Base-by-base conservation (phyloP, 1,140 invertebrate genomes). In the Drosophila rufa region DNA sequence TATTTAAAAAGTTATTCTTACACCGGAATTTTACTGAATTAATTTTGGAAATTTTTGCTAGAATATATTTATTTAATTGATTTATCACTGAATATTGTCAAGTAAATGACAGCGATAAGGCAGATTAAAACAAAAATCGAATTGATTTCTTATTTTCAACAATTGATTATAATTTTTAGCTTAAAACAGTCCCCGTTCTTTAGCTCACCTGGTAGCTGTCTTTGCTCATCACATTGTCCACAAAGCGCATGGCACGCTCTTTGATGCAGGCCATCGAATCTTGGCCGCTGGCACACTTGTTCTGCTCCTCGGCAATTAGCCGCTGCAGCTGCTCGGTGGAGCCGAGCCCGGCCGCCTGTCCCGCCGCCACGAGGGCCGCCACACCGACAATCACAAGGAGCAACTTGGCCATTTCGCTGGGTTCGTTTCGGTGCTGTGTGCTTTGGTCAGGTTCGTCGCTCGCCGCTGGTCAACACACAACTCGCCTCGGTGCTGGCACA, bases 241-340 rank as follows among this genome's bases (percentile, higher is more conserved):
- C 93, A 51, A 97, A 94, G 57, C 95, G 95, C 92, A 97, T 95
- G 51, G 96, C 95, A 86, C 96, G 96, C 93, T 95, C 96, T 93
- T 97, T 97, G 93, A 97, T 95, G 93, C 96, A 97, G 27, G 96
- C 95, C 46, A 97, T 94, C 8, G 96, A 95, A 89, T 97, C 96
- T 82, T 96, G 96, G 57, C 96, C 96, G 64, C 95, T 95, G 40
- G 94, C 94, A 90, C 96, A 97, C 78, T 96, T 95, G 25, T 93
- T 94, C 80, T 95, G 95, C 92, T 96, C 95, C 90, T 96, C 95
- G 80, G 96, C 96, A 7, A 96, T 95, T 87, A 96, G 94, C 36
- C 94, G 93, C 76, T 96, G 95, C 94, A 96, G 94, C 12, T 95
- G 82, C 95, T 96, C 95, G 94, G 96, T 50, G 64, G 93, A 91